These are phyloP conservation scores for Halocynthia roretzi DNA, from an alignment of 23 tunicate genomes.

Conservation along the genomic window DNA sequence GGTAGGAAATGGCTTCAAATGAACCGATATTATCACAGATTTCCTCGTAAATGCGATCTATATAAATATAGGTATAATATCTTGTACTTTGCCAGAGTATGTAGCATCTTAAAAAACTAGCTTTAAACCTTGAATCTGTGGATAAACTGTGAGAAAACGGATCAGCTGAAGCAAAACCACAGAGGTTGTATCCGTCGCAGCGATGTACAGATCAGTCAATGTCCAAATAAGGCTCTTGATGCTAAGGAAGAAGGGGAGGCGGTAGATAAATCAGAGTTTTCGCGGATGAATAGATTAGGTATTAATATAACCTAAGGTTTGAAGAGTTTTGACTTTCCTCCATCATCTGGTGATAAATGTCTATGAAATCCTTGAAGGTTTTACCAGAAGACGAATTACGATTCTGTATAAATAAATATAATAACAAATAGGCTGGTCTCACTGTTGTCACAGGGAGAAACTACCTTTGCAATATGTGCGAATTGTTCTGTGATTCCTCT, in stretches of 20 bases:
- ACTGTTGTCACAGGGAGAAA: no score
- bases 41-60: no score
- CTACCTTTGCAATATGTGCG: no score
- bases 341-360: background rate
- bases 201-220: background rate
- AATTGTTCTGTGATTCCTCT: no score
- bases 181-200: slow-evolving; percentile 1
- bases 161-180: background rate
- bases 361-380: background rate
- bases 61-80: no score
- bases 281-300: no score
- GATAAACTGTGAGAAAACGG: background rate
- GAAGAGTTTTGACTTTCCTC: background rate
- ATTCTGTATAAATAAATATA: no score
- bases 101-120: background rate
- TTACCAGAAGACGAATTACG: background rate
- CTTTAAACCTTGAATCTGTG: background rate
- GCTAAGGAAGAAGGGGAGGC: no score
- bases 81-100: background rate
- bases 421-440: no score
- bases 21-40: no score
- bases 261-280: no score
- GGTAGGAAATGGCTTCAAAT: no score
- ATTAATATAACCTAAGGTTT: background rate
- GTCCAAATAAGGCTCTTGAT: background rate